Evolutionary conservation across 1,140 invertebrate species (phyloP).

Genomic region (Anoplolepis gracilipes): DNA sequence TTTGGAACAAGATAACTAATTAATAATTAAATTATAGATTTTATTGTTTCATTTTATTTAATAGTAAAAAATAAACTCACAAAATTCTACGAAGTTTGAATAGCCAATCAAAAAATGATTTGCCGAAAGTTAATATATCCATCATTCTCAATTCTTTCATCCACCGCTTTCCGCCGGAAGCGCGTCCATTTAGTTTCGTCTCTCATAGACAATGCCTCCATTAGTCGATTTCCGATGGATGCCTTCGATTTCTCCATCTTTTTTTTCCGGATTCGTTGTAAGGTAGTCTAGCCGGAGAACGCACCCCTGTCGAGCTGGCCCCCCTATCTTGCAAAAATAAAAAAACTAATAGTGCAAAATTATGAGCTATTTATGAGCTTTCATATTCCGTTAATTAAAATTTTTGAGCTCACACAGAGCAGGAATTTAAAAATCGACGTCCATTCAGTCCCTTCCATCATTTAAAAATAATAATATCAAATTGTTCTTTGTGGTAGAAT

Average conservation of each 20-base stretch:
- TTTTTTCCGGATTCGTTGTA: conserved; percentile 10
- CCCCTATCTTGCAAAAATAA: too few relatives aligned
- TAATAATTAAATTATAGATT: not conserved
- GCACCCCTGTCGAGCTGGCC: too few relatives aligned
- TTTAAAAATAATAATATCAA: too few relatives aligned
- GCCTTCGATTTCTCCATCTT: conserved; percentile 27
- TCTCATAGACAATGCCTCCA: conserved; percentile 75
- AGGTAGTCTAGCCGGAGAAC: not conserved
- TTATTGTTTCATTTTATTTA: not conserved
- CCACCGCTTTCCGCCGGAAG: conserved; percentile 75
- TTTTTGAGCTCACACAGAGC: too few relatives aligned
- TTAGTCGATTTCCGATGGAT: conserved; percentile 72
- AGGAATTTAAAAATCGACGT: too few relatives aligned
- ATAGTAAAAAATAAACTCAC: not conserved
- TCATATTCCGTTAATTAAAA: too few relatives aligned
- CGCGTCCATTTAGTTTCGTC: conserved; percentile 74
- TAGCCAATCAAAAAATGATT: conserved; percentile 11
- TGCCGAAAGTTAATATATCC: not conserved
- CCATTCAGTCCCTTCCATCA: too few relatives aligned
- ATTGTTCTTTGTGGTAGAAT: too few relatives aligned
- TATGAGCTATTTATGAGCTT: too few relatives aligned
- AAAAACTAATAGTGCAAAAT: too few relatives aligned
- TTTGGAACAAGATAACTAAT: not conserved
- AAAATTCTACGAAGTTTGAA: not conserved
- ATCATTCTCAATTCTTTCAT: conserved; percentile 29